Evolutionary conservation across 2,113 vertebrate species (phyloP).

Genomic region (Cyphomyrus discorhynchus): DNA sequence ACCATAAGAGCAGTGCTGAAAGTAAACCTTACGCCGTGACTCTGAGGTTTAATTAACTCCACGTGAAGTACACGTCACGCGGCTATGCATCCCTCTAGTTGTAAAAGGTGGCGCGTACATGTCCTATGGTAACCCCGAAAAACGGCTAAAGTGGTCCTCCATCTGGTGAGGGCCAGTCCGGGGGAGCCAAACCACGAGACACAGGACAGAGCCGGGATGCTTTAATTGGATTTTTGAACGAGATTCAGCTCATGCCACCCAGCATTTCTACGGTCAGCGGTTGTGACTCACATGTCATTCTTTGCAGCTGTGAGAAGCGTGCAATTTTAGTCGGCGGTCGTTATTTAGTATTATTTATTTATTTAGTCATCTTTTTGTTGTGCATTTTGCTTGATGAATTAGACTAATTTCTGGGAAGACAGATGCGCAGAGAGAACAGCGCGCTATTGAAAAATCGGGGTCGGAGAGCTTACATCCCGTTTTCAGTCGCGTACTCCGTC

Average conservation of each 20-base stretch:
- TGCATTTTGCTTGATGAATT: not conserved
- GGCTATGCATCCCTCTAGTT: not conserved
- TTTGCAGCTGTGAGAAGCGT: not conserved
- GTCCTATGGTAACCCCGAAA: not conserved
- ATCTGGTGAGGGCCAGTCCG: not conserved
- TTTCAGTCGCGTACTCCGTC: not conserved
- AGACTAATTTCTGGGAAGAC: not conserved
- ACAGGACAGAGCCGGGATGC: not conserved
- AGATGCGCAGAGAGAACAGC: too few relatives aligned
- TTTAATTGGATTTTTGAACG: not conserved
- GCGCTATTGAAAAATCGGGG: not conserved
- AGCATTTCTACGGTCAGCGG: not conserved
- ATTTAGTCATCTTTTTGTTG: conserved; percentile 7
- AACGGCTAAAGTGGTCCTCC: not conserved
- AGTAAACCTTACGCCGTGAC: not conserved
- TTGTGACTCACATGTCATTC: not conserved
- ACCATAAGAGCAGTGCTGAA: not conserved
- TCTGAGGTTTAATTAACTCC: conserved; percentile 13
- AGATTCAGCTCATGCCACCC: not conserved
- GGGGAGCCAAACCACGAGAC: not conserved
- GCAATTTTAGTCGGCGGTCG: not conserved
- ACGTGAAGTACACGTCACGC: not conserved
- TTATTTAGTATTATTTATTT: not conserved
- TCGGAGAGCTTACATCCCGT: not conserved
- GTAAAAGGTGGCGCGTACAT: not conserved